A percentile compares a stretch with the other conserved stretches of the same genome.
Evolutionary conservation across 2,888 invertebrate species (phyloP).

Genomic region (Teinopalpus imperialis): DNA sequence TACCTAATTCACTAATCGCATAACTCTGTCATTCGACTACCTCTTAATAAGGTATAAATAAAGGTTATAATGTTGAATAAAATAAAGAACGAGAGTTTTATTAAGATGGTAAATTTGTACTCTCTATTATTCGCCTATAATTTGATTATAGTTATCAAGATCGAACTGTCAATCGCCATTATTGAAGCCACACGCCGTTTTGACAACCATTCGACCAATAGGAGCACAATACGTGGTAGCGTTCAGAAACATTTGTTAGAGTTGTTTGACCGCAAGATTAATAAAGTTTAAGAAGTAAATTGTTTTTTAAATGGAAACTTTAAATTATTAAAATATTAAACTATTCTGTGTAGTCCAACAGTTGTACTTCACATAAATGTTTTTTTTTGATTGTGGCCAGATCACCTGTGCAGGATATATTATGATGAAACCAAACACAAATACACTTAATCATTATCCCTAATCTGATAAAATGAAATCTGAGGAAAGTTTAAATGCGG

Average conservation of each 20-base stretch:
- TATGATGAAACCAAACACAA: too few relatives aligned
- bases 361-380: too few relatives aligned
- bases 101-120: constrained; percentile 26
- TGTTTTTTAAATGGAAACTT: background rate
- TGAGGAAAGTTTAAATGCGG: too few relatives aligned
- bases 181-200: constrained; percentile 62
- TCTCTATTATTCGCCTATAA: constrained; percentile 43
- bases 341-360: too few relatives aligned
- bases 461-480: too few relatives aligned
- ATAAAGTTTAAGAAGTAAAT: background rate
- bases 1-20: constrained; percentile 5
- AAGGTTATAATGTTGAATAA: constrained; percentile 8
- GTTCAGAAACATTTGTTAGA: constrained; percentile 27
- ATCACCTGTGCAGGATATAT: too few relatives aligned
- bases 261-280: constrained; percentile 3
- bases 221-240: constrained; percentile 29
- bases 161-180: constrained; percentile 70
- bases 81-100: constrained; percentile 13
- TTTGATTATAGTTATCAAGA: constrained; percentile 74
- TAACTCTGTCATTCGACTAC: background rate
- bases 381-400: too few relatives aligned
- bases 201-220: constrained; percentile 53
- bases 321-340: too few relatives aligned
- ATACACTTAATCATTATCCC: too few relatives aligned
- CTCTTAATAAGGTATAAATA: constrained; percentile 5